Evolutionary conservation across 2,113 vertebrate species (phyloP).

Genomic region (Arvicanthis niloticus): DNA sequence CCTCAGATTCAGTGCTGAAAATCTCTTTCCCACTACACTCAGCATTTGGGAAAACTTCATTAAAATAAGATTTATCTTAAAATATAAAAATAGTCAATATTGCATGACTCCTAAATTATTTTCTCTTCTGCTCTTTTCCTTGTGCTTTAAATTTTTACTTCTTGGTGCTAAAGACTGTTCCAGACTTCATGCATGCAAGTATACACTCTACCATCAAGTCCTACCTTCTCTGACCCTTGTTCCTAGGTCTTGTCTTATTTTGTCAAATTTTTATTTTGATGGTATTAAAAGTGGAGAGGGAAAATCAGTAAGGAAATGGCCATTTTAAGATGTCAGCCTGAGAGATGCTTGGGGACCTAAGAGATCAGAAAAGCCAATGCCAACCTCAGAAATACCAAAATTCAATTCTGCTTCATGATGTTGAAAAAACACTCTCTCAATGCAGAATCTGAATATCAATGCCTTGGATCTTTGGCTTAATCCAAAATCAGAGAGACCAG

Average conservation of each 20-base stretch:
- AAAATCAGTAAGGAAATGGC: neutral
- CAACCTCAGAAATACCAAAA: neutral
- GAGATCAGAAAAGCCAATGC: neutral
- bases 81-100: neutral
- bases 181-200: neutral
- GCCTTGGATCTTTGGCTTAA: slow-evolving; percentile 1
- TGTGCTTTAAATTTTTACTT: neutral
- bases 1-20: neutral
- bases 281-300: neutral
- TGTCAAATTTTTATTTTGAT: neutral
- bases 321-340: neutral
- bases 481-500: neutral
- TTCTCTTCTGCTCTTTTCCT: neutral
- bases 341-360: neutral
- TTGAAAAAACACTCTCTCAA: neutral
- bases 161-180: neutral
- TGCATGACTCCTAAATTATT: neutral
- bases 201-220: neutral
- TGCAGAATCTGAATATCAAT: slow-evolving; percentile 29
- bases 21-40: neutral
- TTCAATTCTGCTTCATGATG: neutral
- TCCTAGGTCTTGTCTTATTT: slow-evolving; percentile 24
- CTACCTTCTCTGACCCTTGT: neutral
- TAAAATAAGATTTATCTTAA: slow-evolving; percentile 3
- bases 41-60: neutral